Percentiles rank a stretch among this genome's conserved stretches.
Evolutionary conservation across 2,797 vertebrate genomes (phyloP).

Genomic region (Mormyrus hasselquistii): DNA sequence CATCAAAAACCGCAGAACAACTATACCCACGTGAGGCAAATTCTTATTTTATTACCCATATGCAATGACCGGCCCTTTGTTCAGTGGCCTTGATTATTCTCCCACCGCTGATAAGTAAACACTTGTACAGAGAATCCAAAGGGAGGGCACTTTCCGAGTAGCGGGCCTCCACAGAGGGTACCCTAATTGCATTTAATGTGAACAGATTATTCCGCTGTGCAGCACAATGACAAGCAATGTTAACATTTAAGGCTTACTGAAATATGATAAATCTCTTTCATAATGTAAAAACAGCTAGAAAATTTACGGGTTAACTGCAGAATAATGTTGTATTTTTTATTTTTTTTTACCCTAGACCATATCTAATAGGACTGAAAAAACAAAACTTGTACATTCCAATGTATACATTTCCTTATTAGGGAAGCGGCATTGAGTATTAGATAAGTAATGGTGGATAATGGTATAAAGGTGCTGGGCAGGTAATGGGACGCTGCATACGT

Average conservation of each 20-base stretch:
- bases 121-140: neutral
- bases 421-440: neutral
- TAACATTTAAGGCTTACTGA: constrained; percentile 51
- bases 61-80: neutral
- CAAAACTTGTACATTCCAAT: neutral
- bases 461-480: neutral
- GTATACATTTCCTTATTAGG: neutral
- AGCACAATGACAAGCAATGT: neutral
- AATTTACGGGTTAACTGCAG: neutral
- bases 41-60: neutral
- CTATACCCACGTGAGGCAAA: neutral
- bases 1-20: too few species aligned
- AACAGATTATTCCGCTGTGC: neutral
- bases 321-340: neutral
- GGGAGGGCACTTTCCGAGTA: neutral
- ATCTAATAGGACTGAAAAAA: neutral
- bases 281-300: neutral
- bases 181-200: constrained; percentile 8
- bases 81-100: neutral
- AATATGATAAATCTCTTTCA: constrained; percentile 27
- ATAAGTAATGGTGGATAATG: neutral
- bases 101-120: neutral
- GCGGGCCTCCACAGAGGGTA: neutral
- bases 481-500: neutral
- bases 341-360: neutral